Base-by-base conservation (phyloP, 2,797 vertebrate species). In the Balearica regulorum region DNA sequence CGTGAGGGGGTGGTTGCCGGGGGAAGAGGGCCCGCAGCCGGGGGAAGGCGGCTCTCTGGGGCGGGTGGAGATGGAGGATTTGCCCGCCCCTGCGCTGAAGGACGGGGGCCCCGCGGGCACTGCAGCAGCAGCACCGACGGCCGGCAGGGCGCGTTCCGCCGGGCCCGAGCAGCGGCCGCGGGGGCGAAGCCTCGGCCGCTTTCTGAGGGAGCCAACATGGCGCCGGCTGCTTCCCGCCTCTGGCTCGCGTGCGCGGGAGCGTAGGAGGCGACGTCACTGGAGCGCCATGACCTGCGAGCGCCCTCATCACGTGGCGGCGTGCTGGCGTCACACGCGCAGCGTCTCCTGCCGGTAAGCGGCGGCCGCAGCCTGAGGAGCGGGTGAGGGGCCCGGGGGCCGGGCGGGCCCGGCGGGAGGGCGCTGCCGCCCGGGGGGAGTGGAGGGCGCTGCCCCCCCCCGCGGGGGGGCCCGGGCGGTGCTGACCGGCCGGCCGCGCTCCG, bases 11-110 rank as follows among this genome's bases (percentile, higher is more conserved):
- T 11, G 46, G 33, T 4, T 9, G 37, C 46, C 2, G 57, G 17
- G 16, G 14, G 5, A 26, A 26, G 9, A 25, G 37, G 35, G 25
- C 31, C 55, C 0, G 4, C 2, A 10, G 15, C 12, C 0, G 11
- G 13, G 37, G 53, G 58, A 51, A 76, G 6, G 16, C 0, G 4
- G 7, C 24, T 49, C 20, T 9, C 46, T 0, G 6, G 3, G 39
- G 1, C 4, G 24, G 29, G 31, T 3, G 7, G 6, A 29, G 17
- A 28, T 1, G 21, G 33, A 43, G 14, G 46, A 21, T 41, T 22
- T 39, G 5, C 9, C 26, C 17, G 29, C 10, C 20, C 29, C 10
- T 3, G 11, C 5, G 3, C 9, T 33, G 11, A 9, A 6, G 31
- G 51, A 3, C 5, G 18, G 28, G 28, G 35, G 13, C 51, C 9